phyloP scores from a whole-genome alignment of 2,888 invertebrate genomes.

The Drosophila algonquin region DNA sequence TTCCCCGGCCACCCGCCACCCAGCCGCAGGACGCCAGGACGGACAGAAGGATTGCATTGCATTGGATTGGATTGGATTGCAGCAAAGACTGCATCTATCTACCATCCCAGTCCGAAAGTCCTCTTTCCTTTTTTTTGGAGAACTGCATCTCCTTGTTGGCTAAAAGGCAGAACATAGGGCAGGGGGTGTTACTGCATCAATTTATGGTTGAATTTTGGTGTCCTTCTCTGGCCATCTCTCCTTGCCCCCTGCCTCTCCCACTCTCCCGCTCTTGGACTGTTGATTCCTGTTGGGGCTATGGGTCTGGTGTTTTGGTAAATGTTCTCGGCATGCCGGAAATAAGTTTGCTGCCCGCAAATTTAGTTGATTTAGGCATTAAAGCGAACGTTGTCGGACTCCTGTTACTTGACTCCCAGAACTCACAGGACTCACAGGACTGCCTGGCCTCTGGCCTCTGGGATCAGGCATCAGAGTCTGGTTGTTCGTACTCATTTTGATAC shows the following conservation, averaged over 20 bases:
- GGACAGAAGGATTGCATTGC: slow-evolving; percentile 38
- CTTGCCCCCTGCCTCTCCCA: slow-evolving; percentile 28
- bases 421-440: too few relatives aligned
- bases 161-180: background rate
- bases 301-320: slow-evolving; percentile 52
- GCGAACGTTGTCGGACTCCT: slow-evolving; percentile 47
- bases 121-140: background rate
- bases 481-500: too few relatives aligned
- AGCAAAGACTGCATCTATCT: slow-evolving; percentile 28
- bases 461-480: too few relatives aligned
- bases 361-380: slow-evolving; percentile 80
- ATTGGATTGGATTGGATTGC: slow-evolving; percentile 46
- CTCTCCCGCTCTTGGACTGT: slow-evolving; percentile 28
- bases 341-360: slow-evolving; percentile 79
- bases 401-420: background rate
- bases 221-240: slow-evolving; percentile 57
- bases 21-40: slow-evolving; percentile 7
- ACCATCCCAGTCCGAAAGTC: background rate
- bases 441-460: too few relatives aligned
- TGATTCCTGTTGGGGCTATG: slow-evolving; percentile 30
- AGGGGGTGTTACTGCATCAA: slow-evolving; percentile 73
- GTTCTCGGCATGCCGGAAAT: slow-evolving; percentile 75
- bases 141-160: background rate
- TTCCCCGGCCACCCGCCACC: slow-evolving; percentile 26
- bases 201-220: slow-evolving; percentile 76